Base-by-base conservation (phyloP, 2,113 vertebrate species). In the Thomomys bottae region DNA sequence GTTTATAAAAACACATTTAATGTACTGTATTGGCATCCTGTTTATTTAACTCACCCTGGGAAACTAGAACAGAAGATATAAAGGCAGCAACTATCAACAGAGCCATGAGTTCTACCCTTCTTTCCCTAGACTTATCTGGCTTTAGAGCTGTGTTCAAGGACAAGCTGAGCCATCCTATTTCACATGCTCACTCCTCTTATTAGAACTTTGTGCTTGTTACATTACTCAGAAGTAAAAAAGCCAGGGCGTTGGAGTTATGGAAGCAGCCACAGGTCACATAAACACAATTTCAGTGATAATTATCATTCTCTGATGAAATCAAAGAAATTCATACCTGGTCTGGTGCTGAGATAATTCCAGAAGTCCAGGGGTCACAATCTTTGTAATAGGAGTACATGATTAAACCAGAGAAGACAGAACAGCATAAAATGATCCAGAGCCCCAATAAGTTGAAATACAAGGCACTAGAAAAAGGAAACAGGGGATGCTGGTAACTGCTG, bases 401-500 rank as follows among this genome's bases (percentile, higher is more conserved):
- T 95, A 99, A 97, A 17, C 99, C 99, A 78, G 97, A 98, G 93
- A 98, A 97, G 30, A 99, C 97, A 18, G 98, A 98, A 90, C 98
- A 99, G 0, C 88, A 32, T 63, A 98, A 84, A 54, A 99, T 98
- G 40, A 88, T 82, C 98, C 98, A 98, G 30, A 99, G 98, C 36
- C 99, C 99, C 95, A 99, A 0, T 72, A 99, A 97, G 93, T 99
- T 99, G 70, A 98, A 94, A 87, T 99, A 99, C 32, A 99, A 96
- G 28, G 99, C 99, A 32, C 99, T 99, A 86, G 42, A 59, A 94
- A 94, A 68, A 84, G 67, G 87, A 77, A 32, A 73, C 20, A 89
- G 0, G 5, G 8, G 3, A 4, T 14, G 0, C 18, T 64, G 9
- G 4, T 71, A 82, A 20, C 6, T 30, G 72, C 6, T 34, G 4